Conservation (phyloP, 2,797 vertebrate species). For the Xenentodon cancila region DNA sequence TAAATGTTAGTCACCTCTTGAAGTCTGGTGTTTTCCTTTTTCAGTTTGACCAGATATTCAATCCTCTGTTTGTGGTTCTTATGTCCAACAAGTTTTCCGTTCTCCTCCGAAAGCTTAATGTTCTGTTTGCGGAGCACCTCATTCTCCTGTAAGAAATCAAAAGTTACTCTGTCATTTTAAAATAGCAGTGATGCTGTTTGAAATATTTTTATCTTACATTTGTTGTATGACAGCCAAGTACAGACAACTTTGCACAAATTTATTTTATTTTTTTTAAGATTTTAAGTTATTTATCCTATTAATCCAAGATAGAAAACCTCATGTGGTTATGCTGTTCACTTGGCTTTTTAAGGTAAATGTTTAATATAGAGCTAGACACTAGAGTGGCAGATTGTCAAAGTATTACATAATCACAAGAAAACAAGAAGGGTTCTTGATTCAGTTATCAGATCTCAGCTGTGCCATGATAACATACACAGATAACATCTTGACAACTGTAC, state of each 20-base stretch:
- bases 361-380: too few species aligned
- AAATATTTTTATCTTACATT: too few species aligned
- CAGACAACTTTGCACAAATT: too few species aligned
- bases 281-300: too few species aligned
- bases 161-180: too few species aligned
- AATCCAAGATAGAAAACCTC: too few species aligned
- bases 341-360: too few species aligned
- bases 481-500: background rate
- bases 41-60: slow-evolving; percentile 93
- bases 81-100: slow-evolving; percentile 94
- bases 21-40: slow-evolving; percentile 91
- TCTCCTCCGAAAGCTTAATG: slow-evolving; percentile 89
- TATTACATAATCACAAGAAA: too few species aligned
- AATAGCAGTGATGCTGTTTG: background rate
- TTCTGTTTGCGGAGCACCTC: slow-evolving; percentile 89
- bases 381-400: too few species aligned
- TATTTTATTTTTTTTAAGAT: too few species aligned
- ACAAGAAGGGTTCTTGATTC: background rate
- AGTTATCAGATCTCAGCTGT: background rate
- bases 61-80: slow-evolving; percentile 96
- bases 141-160: slow-evolving; percentile 81
- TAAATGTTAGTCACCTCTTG: slow-evolving; percentile 82
- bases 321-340: too few species aligned
- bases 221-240: too few species aligned
- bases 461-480: background rate